These are phyloP conservation scores for Ceratosolen solmsi DNA, from an alignment of 1,140 invertebrate species.

Conservation along the genomic window DNA sequence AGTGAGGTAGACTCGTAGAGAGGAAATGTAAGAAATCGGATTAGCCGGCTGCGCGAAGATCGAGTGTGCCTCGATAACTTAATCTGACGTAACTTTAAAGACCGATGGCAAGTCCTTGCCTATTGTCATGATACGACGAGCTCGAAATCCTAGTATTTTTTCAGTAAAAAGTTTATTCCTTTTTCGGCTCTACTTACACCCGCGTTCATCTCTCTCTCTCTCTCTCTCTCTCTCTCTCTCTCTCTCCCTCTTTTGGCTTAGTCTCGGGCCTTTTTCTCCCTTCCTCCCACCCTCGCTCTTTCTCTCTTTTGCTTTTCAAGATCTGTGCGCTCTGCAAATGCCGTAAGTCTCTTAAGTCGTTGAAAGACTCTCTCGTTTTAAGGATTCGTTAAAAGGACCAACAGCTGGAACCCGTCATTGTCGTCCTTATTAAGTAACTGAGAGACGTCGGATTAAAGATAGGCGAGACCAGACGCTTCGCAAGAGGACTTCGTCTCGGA, in stretches of 20 bases:
- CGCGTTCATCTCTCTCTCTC: neutral
- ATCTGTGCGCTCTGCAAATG: conserved; percentile 5
- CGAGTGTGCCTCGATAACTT: conserved; percentile 40
- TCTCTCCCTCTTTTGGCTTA: neutral
- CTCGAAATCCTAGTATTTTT: conserved; percentile 8
- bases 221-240: neutral
- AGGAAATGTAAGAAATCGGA: conserved; percentile 33
- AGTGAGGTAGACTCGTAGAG: neutral
- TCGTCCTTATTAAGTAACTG: conserved; percentile 47
- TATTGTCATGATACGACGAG: conserved; percentile 15
- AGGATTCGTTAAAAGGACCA: conserved; percentile 45
- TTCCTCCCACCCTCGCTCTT: neutral
- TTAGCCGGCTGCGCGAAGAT: conserved; percentile 37
- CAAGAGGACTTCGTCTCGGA: neutral
- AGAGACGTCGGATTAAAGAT: conserved; percentile 39
- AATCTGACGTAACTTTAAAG: conserved; percentile 44
- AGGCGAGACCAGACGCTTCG: neutral
- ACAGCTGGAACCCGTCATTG: conserved; percentile 41
- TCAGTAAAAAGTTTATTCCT: conserved; percentile 14
- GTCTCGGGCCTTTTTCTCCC: neutral
- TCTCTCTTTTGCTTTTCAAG: neutral
- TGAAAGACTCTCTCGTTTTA: conserved; percentile 37
- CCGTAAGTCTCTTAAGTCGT: conserved; percentile 40
- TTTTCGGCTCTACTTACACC: neutral
- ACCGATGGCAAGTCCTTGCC: neutral